phyloP scores from a whole-genome alignment of 2,888 invertebrate genomes.

The Carpatolechia fugitivella region DNA sequence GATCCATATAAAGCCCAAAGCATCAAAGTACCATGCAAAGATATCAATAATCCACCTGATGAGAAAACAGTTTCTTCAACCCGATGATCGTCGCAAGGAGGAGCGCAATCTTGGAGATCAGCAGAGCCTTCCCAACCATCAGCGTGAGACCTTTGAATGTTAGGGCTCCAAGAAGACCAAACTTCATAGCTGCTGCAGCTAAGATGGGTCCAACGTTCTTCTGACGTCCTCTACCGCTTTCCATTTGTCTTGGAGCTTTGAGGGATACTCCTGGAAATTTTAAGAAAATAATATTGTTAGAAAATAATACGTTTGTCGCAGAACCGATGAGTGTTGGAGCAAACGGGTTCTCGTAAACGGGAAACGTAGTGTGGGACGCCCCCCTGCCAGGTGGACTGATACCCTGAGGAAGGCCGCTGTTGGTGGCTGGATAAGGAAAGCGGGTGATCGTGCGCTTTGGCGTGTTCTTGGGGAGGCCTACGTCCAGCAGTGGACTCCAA shows the following conservation, averaged over 20 bases:
- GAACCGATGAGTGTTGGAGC: too few relatives aligned
- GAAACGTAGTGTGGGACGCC: too few relatives aligned
- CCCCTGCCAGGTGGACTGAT: too few relatives aligned
- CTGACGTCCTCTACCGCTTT: constrained; percentile 85
- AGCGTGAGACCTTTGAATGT: constrained; percentile 89
- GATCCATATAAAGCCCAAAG: not conserved
- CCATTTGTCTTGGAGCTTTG: constrained; percentile 78
- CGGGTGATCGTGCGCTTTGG: too few relatives aligned
- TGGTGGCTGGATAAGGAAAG: too few relatives aligned
- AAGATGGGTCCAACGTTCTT: constrained; percentile 86
- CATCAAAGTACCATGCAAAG: constrained; percentile 17
- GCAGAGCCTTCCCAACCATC: constrained; percentile 90
- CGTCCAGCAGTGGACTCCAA: too few relatives aligned
- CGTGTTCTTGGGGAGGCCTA: too few relatives aligned
- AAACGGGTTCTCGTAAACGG: too few relatives aligned
- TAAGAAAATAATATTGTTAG: too few relatives aligned
- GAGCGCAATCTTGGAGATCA: constrained; percentile 91
- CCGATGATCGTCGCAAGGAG: constrained; percentile 89
- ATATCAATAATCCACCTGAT: constrained; percentile 75
- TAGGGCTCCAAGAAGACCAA: constrained; percentile 88
- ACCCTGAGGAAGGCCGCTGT: too few relatives aligned
- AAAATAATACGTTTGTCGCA: too few relatives aligned
- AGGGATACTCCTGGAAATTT: constrained; percentile 82
- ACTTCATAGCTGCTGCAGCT: constrained; percentile 88
- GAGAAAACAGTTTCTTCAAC: constrained; percentile 88